phyloP scores from a whole-genome alignment of 2,797 vertebrate species.

The Helostoma temminkii region DNA sequence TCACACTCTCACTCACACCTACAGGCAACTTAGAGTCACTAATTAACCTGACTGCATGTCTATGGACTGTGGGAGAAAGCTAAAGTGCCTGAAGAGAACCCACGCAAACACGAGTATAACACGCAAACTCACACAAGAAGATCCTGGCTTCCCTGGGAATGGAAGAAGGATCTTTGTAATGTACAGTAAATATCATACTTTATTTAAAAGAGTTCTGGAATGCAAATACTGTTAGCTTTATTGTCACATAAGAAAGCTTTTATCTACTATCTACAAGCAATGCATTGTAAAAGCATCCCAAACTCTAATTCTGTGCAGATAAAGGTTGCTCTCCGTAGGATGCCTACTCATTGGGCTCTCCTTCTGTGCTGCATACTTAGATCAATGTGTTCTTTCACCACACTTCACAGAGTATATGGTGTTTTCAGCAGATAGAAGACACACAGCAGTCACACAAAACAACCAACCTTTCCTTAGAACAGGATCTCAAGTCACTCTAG shows the following conservation, averaged over 20 bases:
- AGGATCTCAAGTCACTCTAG: conserved; percentile 56
- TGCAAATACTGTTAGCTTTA: conserved; percentile 15
- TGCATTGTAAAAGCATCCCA: conserved; percentile 32
- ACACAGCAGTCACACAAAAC: conserved; percentile 68
- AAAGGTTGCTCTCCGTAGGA: conserved; percentile 71
- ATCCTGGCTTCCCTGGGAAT: too few species aligned
- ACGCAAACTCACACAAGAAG: too few species aligned
- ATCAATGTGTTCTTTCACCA: conserved; percentile 79
- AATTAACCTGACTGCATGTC: too few species aligned
- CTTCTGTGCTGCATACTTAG: conserved; percentile 59
- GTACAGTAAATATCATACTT: too few species aligned
- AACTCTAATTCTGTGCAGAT: conserved; percentile 52
- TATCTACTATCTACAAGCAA: conserved; percentile 15
- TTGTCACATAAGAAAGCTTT: conserved; percentile 1
- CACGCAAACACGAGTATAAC: too few species aligned
- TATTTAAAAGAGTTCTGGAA: neutral
- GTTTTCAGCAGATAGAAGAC: conserved; percentile 71
- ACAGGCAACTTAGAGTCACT: too few species aligned
- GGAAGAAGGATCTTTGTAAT: too few species aligned
- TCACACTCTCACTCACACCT: too few species aligned
- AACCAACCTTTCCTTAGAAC: conserved; percentile 61
- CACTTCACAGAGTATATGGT: conserved; percentile 74
- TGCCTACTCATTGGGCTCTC: conserved; percentile 56
- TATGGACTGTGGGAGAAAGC: too few species aligned
- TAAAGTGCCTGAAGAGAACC: too few species aligned